Base-by-base conservation (phyloP, 2,797 vertebrate genomes). In the Pangasius macronema region DNA sequence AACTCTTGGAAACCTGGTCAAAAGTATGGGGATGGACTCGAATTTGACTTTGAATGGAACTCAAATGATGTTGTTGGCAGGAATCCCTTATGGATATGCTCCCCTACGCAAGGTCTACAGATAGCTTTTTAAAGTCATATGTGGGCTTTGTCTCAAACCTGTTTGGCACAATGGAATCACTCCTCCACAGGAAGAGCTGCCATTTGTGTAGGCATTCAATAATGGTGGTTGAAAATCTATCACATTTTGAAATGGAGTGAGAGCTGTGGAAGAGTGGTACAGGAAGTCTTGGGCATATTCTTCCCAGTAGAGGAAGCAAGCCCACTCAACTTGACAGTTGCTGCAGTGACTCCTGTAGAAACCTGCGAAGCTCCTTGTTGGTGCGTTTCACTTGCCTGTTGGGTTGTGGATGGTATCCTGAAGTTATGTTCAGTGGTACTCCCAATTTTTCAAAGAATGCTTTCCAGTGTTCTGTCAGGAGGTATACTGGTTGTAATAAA, bases 141-240 rank as follows among this genome's bases (percentile, higher is more conserved):
- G 82, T 83, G 82, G 82, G 82, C 82, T 83, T 83, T 68, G 46
- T 68, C n/a, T 83, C 46, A 68, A 83, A 68, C 82, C 63, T 83
- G 82, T 67, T 83, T 53, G 46, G 65, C 46, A 22, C 82, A 68
- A 46, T 68, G 46, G 46, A 68, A 83, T 68, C 82, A 83, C 82
- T 83, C 82, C 82, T 68, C 82, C 82, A 68, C 82, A 83, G 30
- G 63, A 68, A 53, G 82, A 83, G 63, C 46, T 83, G 82, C 82
- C 82, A 83, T 51, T 83, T 83, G 82, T 83, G 82, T 83, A 53
- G 82, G 82, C 63, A 68, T 83, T 68, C 63, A 68, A 83, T 36
- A 68, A 53, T 53, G 46, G 63, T 83, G 63, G 63, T 68, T 83
- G 46, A 63, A 83, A 83, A 36, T 30, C 82, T 33, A 83, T 68